Evolutionary conservation across 2,797 vertebrate species (phyloP), one percentile per base, ranked within the genome.

Genomic region (Kryptopterus vitreolus): DNA sequence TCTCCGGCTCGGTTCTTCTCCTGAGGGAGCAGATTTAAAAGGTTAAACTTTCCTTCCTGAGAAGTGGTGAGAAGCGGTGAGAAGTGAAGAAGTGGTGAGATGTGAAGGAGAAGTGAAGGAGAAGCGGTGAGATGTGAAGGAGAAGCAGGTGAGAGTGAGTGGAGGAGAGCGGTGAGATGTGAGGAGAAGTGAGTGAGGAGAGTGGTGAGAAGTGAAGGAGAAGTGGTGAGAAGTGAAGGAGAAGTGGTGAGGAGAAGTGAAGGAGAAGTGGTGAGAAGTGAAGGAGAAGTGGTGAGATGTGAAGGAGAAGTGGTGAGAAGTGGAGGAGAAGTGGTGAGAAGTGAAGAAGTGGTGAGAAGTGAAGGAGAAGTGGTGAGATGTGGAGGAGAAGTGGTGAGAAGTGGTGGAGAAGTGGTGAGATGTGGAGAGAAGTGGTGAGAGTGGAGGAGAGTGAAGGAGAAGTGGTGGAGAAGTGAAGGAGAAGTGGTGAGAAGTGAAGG

Each of bases 1-100:
- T 96, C 95, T 68, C 98, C 98, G 0, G 94, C 95, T 91, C 95
- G 97, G 89, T 93, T 96, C 92, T 99, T 99, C 82, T 91, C 94
- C 94, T 95, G 86, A 81, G 33, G 46, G 75, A 88, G n/a, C 11
- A 55, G 15, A 77, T 58, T 33, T 3, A 33, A 57, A 43, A 43
- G 7, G 8, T 7, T 7, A 43, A 43, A 43, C 38, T 7, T 7
- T 43, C 38, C 2, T 43, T 43, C 38, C 38, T 7, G 10, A 1
- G 0, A 9, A 43, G 20, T 15, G 20, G 43, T 38, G 9, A 63
- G 2, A 43, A 24, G 35, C 13, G 24, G n/a, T n/a, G 35, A 16
- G 7, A 3, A 52, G 18, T 12, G 38, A 24, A n/a, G 24, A 13
- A 79, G 10, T 43, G 38, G n/a, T n/a, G 10, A 1, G 0, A 9